Base-by-base conservation (phyloP, 1,140 invertebrate genomes). In the Macrosteles quadrilineatus region DNA sequence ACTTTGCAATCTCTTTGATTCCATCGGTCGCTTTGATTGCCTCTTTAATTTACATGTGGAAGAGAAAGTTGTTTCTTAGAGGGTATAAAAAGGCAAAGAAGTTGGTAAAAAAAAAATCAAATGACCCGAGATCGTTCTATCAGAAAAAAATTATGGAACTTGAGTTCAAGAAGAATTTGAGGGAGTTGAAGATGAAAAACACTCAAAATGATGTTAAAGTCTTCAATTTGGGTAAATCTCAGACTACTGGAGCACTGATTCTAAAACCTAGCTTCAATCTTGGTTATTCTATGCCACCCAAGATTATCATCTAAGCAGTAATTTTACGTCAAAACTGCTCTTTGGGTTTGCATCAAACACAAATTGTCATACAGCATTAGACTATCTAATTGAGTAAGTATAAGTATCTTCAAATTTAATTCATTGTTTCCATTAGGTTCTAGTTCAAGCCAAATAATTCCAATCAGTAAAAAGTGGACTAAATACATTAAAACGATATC, bases 131-230 rank as follows among this genome's bases (percentile, higher is more conserved):
- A 25, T 72, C 68, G 27, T 74, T 72, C 66, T 74, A 71, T 50
- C 62, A 73, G 32, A 69, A 36, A 30, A 74, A 70, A 69, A 64
- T 73, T 11, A 17, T 63, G 17, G 72, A 71, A 55, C 55, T 71
- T 40, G 40, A 70, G 29, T 59, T 43, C 36, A 68, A 50, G 27
- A 63, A 50, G 21, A 43, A 19, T 25, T 50, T 36, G 53, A 53
- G 25, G 65, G 27, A 68, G 55, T 25, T 64, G 36, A 67, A 53
- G 27, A 53, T 45, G 45, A 50, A 45, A 47, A 63, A 69, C 14
- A 64, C 59, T 12, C 2, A 53, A 32, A 55, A 69, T 69, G 55
- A 57, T 29, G 62, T 66, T 32, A 69, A 55, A 43, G 31, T 69
- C 11, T 67, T 65, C 40, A 64, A 71, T 47, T 14, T 71, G 19